Evolutionary conservation across 2,888 invertebrate genomes (phyloP), one percentile per base, ranked within the genome.

Genomic region (Eremobia ochroleuca): DNA sequence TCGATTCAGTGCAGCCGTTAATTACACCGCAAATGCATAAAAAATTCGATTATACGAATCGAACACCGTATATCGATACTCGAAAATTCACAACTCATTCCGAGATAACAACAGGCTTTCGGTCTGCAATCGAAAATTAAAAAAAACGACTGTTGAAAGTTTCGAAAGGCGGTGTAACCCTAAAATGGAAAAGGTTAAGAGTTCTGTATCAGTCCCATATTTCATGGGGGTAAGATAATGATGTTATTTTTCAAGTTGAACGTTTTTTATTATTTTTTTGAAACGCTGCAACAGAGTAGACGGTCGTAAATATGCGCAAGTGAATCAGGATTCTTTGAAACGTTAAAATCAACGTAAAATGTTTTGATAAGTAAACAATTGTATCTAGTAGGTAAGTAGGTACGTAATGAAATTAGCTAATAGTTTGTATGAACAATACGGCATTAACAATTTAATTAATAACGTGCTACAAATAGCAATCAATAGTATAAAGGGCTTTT

Each of bases 401-500:
- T 43, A 73, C 58, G 37, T 81, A 71, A 76, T 79, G 25, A 43
- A 79, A 76, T 73, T 73, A 52, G 52, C 25, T 52, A 81, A 67
- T 77, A 40, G 78, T 66, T 74, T 59, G 71, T 67, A 13, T 75
- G 59, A 81, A 79, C 82, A 86, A 82, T 84, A 67, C 77, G 82
- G 75, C 79, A 88, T 85, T 88, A 88, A 87, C 81, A 84, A 77
- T 90, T 90, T 90, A 93, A 93, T 92, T 91, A 92, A 89, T 91
- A 91, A 91, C 88, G 87, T 88, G 88, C 89, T 90, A 90, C 92
- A 92, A 93, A 93, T 93, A 93, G 91, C 92, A 95, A 95, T 95
- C 95, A 93, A 94, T 95, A 95, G 91, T 89, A 89, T 92, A 92
- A 93, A 94, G 92, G 92, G 92, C 92, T 90, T 90, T 91, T 90